Conservation (phyloP, 2,113 vertebrate species). For the Phyllopteryx taeniolatus region DNA sequence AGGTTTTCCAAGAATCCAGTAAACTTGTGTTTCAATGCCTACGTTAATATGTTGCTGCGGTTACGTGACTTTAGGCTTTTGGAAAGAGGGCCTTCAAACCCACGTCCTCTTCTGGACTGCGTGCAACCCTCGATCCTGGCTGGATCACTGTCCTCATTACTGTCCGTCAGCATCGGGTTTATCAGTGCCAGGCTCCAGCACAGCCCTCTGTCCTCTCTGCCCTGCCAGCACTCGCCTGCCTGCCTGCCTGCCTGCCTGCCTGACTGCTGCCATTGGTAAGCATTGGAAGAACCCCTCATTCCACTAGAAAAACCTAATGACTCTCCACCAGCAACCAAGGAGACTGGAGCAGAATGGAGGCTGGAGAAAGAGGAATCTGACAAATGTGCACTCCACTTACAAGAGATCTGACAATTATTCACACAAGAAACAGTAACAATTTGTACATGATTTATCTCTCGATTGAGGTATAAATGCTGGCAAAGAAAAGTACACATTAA, state of each 20-base stretch:
- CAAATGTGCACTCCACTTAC: conserved; percentile 40
- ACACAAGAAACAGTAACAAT: conserved; percentile 49
- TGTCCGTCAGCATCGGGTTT: conserved; percentile 76
- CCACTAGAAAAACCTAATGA: conserved; percentile 70
- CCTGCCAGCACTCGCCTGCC: conserved; percentile 60
- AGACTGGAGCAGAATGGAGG: conserved; percentile 46
- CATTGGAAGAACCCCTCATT: conserved; percentile 64
- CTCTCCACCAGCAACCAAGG: conserved; percentile 63
- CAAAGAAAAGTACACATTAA: conserved; percentile 32
- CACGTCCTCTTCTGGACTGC: conserved; percentile 50
- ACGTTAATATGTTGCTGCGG: not conserved
- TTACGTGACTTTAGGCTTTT: conserved; percentile 42
- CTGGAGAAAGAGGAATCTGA: conserved; percentile 41
- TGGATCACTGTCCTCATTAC: conserved; percentile 72
- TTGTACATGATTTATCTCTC: conserved; percentile 43
- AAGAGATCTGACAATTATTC: conserved; percentile 50
- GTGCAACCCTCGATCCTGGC: conserved; percentile 52
- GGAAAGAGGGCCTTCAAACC: conserved; percentile 62
- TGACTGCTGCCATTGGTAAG: conserved; percentile 69
- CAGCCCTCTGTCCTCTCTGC: conserved; percentile 65
- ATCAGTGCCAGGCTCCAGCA: conserved; percentile 67
- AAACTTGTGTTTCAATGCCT: conserved; percentile 18
- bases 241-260: conserved; percentile 61
- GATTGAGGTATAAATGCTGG: conserved; percentile 36
- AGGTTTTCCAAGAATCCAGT: conserved; percentile 7